Percentiles rank a stretch among this genome's conserved stretches.
phyloP scores from a whole-genome alignment of 2,113 vertebrate species.

The Plecturocebus donacophilus region DNA sequence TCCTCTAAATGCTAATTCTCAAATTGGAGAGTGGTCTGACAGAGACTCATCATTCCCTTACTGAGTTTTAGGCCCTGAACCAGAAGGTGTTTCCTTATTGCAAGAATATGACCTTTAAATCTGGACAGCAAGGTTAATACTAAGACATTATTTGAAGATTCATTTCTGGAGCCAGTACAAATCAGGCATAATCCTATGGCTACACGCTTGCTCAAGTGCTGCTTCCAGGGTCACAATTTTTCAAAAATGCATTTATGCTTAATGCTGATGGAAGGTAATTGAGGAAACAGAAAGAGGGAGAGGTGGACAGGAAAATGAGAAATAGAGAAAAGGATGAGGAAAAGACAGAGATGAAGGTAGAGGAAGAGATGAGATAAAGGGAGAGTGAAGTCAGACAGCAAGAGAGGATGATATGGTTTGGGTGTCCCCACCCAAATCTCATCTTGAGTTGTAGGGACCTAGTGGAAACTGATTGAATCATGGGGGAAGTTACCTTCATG shows the following conservation, averaged over 20 bases:
- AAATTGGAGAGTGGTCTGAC: neutral
- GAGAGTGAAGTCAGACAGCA: neutral
- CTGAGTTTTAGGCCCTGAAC: constrained; percentile 52
- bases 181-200: neutral
- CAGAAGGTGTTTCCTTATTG: constrained; percentile 36
- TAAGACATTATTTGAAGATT: constrained; percentile 47
- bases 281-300: neutral
- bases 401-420: too few species aligned
- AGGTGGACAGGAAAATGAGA: neutral
- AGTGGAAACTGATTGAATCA: too few species aligned
- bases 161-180: neutral
- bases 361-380: accelerated
- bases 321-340: neutral
- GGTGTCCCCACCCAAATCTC: too few species aligned
- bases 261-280: constrained; percentile 21
- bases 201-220: neutral
- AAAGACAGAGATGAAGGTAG: neutral
- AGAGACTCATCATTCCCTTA: neutral
- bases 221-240: constrained; percentile 36
- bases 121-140: constrained; percentile 61
- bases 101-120: constrained; percentile 72
- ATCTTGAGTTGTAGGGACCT: too few species aligned
- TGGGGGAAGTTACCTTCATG: too few species aligned
- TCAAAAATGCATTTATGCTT: constrained; percentile 62
- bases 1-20: constrained; percentile 50